A percentile compares a stretch with the other conserved stretches of the same genome.
These are phyloP conservation scores for Poeciliopsis retropinna DNA, from an alignment of 2,113 vertebrate species.

Conservation along the genomic window DNA sequence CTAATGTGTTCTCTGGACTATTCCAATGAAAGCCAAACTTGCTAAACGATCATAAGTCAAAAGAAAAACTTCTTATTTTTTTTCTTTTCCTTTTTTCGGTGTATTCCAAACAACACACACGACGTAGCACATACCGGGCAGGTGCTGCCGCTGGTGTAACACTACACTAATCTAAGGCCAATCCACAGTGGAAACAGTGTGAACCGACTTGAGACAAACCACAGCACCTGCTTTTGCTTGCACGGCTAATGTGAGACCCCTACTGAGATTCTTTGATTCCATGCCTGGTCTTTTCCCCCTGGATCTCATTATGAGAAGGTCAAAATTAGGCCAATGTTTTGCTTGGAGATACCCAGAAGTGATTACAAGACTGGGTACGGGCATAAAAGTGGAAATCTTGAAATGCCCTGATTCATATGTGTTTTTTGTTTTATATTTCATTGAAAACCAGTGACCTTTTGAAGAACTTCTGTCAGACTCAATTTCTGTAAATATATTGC, in stretches of 20 bases:
- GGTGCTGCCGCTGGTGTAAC: conserved; percentile 53
- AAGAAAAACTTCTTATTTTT: not conserved
- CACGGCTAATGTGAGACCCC: conserved; percentile 49
- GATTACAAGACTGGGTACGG: conserved; percentile 45
- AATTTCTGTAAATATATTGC: not conserved
- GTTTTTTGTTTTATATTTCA: not conserved
- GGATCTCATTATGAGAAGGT: conserved; percentile 72
- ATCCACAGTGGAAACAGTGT: conserved; percentile 64
- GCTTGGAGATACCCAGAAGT: conserved; percentile 19
- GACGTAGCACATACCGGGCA: conserved; percentile 52
- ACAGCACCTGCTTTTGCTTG: conserved; percentile 47
- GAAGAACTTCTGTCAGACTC: not conserved
- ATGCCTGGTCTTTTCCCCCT: conserved; percentile 38
- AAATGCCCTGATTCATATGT: conserved; percentile 7
- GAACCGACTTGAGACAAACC: conserved; percentile 57
- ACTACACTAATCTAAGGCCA: conserved; percentile 57
- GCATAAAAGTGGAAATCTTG: conserved; percentile 32
- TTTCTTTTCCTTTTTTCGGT: not conserved
- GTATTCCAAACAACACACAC: conserved; percentile 17
- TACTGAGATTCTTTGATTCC: conserved; percentile 64
- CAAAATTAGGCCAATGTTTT: conserved; percentile 50
- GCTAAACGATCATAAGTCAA: not conserved
- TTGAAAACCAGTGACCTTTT: not conserved
- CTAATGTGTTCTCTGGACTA: conserved; percentile 27
- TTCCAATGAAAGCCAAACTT: conserved; percentile 5